A percentile compares a stretch with the other conserved stretches of the same genome.
phyloP scores from a whole-genome alignment of 1,140 invertebrate genomes.

The Zaprionus kolodkinae region DNA sequence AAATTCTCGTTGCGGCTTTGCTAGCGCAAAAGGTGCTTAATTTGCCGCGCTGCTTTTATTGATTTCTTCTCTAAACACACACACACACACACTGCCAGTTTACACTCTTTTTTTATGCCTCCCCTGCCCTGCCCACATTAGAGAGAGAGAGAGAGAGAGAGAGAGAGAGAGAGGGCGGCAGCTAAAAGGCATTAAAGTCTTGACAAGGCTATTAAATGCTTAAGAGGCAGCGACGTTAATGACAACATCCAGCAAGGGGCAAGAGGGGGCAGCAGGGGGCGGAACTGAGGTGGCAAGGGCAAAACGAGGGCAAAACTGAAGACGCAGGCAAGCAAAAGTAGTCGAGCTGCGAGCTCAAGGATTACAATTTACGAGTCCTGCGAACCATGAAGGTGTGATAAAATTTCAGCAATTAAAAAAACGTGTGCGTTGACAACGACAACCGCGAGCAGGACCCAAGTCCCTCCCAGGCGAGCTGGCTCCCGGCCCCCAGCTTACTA shows the following conservation, averaged over 20 bases:
- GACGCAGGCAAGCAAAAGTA: constrained; percentile 48
- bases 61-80: constrained; percentile 56
- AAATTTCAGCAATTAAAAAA: constrained; percentile 83
- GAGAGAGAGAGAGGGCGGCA: constrained; percentile 25
- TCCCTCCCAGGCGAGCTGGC: constrained; percentile 6
- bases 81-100: constrained; percentile 20
- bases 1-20: constrained; percentile 71
- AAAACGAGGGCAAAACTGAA: constrained; percentile 37
- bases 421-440: constrained; percentile 79
- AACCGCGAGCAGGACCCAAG: constrained; percentile 36
- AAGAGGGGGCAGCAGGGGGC: neutral
- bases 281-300: constrained; percentile 28
- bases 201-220: constrained; percentile 83
- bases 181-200: constrained; percentile 83
- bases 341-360: constrained; percentile 59
- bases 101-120: constrained; percentile 36
- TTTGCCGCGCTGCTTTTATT: constrained; percentile 78
- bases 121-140: constrained; percentile 52
- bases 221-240: constrained; percentile 83
- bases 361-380: constrained; percentile 83
- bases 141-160: constrained; percentile 2
- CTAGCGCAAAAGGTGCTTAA: constrained; percentile 73
- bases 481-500: neutral
- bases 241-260: constrained; percentile 68
- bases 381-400: constrained; percentile 82